Percentiles rank a stretch among this genome's conserved stretches.
phyloP scores from a whole-genome alignment of 2,113 vertebrate genomes.

The Macquaria ambigua region DNA sequence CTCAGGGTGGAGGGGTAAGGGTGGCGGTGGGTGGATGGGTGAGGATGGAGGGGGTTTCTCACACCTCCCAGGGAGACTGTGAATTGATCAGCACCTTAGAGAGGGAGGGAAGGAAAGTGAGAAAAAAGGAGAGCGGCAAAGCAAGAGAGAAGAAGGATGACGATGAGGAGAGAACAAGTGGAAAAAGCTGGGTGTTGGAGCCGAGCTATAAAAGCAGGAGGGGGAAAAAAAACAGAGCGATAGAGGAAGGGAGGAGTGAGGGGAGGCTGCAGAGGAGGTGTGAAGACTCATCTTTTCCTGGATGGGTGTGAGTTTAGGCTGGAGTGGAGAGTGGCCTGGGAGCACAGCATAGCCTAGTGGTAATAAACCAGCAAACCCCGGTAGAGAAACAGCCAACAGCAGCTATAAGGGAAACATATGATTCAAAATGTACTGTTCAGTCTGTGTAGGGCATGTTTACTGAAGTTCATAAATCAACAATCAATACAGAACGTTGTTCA shows the following conservation, averaged over 20 bases:
- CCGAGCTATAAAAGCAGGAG: conserved; percentile 58
- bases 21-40: conserved; percentile 48
- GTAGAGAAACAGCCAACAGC: conserved; percentile 41
- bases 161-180: conserved; percentile 60
- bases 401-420: not conserved
- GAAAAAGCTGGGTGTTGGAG: conserved; percentile 67
- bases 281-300: conserved; percentile 84
- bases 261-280: conserved; percentile 76
- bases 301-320: conserved; percentile 73
- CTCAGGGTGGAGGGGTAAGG: conserved; percentile 49
- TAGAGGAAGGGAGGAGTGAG: conserved; percentile 40
- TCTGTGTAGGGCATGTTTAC: not conserved
- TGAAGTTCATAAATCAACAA: conserved; percentile 12
- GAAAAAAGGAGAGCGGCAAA: conserved; percentile 56
- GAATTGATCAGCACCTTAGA: conserved; percentile 88
- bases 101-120: conserved; percentile 68
- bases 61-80: conserved; percentile 84
- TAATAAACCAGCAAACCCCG: conserved; percentile 65
- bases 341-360: conserved; percentile 68
- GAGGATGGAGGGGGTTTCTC: conserved; percentile 70
- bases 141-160: conserved; percentile 65
- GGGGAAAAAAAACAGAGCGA: conserved; percentile 4
- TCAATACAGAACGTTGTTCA: not conserved
- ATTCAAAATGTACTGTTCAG: not conserved
- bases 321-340: conserved; percentile 63